Conservation (phyloP, 2,797 vertebrate species). For the Siniperca obscura region DNA sequence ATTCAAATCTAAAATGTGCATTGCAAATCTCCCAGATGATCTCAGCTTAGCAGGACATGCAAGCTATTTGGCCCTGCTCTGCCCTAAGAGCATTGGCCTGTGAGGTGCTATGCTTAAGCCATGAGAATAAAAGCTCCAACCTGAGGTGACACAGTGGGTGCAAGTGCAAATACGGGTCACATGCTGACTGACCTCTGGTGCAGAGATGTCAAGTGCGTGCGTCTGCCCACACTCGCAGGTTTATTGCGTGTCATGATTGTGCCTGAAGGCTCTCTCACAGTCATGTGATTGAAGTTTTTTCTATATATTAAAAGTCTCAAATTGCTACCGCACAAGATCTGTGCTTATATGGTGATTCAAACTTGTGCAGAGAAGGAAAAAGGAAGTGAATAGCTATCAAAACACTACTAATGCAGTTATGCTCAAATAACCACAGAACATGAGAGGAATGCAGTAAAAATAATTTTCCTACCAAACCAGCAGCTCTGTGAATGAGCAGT, state of each 20-base stretch:
- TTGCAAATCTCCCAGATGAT: slow-evolving; percentile 82
- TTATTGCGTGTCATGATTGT: slow-evolving; percentile 18
- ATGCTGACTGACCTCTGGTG: slow-evolving; percentile 52
- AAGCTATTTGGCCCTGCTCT: slow-evolving; percentile 66
- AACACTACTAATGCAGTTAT: slow-evolving; percentile 63
- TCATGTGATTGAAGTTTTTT: slow-evolving; percentile 11
- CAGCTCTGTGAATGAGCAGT: slow-evolving; percentile 63
- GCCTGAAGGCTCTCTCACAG: slow-evolving; percentile 1
- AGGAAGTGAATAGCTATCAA: slow-evolving; percentile 58
- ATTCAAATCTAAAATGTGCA: slow-evolving; percentile 82
- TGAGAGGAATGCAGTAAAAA: slow-evolving; percentile 73
- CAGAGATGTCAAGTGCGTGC: slow-evolving; percentile 37
- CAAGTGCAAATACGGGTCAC: slow-evolving; percentile 58
- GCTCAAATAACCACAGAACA: slow-evolving; percentile 72
- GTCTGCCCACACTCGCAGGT: slow-evolving; percentile 7
- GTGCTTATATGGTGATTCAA: background rate
- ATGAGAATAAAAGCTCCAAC: slow-evolving; percentile 61
- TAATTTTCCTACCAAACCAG: slow-evolving; percentile 39
- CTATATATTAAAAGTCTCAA: slow-evolving; percentile 17
- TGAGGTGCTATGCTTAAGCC: slow-evolving; percentile 65
- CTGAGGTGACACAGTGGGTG: slow-evolving; percentile 60
- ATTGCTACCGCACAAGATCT: slow-evolving; percentile 1
- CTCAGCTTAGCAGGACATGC: slow-evolving; percentile 72
- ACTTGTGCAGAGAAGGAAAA: slow-evolving; percentile 9
- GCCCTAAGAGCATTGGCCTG: slow-evolving; percentile 69